A percentile compares a stretch with the other conserved stretches of the same genome.
phyloP scores from a whole-genome alignment of 2,888 invertebrate genomes.

The Thecophora atra region DNA sequence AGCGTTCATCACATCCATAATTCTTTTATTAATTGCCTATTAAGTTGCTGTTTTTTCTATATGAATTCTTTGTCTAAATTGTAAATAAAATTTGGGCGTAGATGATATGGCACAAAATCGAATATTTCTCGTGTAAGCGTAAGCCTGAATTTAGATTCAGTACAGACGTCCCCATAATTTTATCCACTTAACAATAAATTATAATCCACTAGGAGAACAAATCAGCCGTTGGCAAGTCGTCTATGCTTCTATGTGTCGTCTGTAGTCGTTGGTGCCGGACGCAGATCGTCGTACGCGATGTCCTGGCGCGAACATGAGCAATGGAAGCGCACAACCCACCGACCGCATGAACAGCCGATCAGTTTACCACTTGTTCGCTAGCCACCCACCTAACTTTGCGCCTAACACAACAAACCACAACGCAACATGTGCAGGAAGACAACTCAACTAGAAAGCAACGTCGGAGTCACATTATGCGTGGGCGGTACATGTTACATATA shows the following conservation, averaged over 20 bases:
- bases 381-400: constrained; percentile 17
- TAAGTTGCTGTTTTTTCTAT: too few species aligned
- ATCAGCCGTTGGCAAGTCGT: background rate
- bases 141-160: too few species aligned
- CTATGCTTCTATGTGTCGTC: background rate
- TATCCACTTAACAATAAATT: background rate
- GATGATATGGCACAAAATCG: too few species aligned
- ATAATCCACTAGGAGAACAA: background rate
- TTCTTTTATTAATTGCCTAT: too few species aligned
- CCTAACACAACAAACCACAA: constrained; percentile 3
- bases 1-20: background rate
- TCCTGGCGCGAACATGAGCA: constrained; percentile 27
- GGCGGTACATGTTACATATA: constrained; percentile 22
- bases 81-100: too few species aligned
- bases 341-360: background rate
- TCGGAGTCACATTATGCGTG: constrained; percentile 26
- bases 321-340: background rate
- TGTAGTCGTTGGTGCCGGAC: background rate
- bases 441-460: background rate
- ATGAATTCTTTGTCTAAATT: too few species aligned
- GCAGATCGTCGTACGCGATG: background rate
- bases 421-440: background rate
- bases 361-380: constrained; percentile 29
- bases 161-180: too few species aligned
- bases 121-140: too few species aligned